Evolutionary conservation across 2,113 vertebrate species (phyloP), one percentile per base, ranked within the genome.

Genomic region (Nycticebus coucang): DNA sequence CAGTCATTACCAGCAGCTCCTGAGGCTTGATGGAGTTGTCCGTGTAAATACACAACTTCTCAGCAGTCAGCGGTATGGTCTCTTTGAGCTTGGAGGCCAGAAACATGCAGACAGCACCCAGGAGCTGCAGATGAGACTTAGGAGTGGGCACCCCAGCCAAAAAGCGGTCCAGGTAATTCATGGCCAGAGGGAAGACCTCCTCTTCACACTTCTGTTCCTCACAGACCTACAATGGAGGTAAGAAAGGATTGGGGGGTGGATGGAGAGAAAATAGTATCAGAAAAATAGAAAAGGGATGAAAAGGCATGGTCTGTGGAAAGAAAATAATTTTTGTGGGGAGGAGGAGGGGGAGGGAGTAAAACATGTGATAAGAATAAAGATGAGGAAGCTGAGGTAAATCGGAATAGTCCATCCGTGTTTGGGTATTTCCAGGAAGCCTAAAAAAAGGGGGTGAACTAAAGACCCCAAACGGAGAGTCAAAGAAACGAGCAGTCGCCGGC

Each of bases 81-180:
- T 99, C 99, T 98, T 99, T 99, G 96, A 99, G 98, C 97, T 99
- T 99, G 97, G 99, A 99, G 79, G 99, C 99, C 97, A 99, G 98
- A 98, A 99, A 99, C 99, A 99, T 99, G 98, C 99, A 99, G 30
- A 99, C 99, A 8, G 99, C 99, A 77, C 99, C 99, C 96, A 99
- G 98, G 97, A 99, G 99, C 95, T 99, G 99, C 98, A 99, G 99
- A 97, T 99, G 99, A 98, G 99, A 99, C 98, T 99, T 99, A 92
- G 99, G 99, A 97, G 99, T 99, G 62, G 99, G 99, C 89, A 99
- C 99, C 98, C 99, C 99, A 4, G 99, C 99, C 98, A 99, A 98
- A 98, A 99, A 99, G 97, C 99, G 99, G 98, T 99, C 99, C 98
- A 99, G 98, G 98, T 99, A 99, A 98, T 99, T 99, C 99, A 99